A percentile compares a stretch with the other conserved stretches of the same genome.
Evolutionary conservation across 53 echinoderm and acorn worm species (phyloP).

Genomic region (Antedon mediterranea): DNA sequence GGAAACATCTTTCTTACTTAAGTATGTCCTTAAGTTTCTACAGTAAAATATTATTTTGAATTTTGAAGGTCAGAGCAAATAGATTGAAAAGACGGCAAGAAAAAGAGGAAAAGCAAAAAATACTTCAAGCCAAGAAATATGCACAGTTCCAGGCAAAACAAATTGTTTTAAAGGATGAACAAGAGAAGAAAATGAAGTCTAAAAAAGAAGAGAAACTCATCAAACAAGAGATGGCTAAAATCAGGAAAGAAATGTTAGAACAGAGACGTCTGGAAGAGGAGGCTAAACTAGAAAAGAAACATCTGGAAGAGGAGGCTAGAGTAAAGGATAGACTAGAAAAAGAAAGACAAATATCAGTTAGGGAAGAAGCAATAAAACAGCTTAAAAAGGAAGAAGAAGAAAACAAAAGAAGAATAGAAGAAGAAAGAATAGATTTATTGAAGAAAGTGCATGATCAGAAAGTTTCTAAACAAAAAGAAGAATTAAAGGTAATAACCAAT

Average conservation of each 20-base stretch:
- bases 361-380: background rate
- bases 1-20: too few relatives aligned
- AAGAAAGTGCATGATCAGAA: background rate
- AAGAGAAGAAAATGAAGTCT: constrained; percentile 29
- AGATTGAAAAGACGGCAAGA: constrained; percentile 59
- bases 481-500: constrained; percentile 20
- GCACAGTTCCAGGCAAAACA: constrained; percentile 70
- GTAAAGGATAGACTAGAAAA: constrained; percentile 39
- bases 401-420: constrained; percentile 35
- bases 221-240: constrained; percentile 71
- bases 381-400: constrained; percentile 32
- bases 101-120: constrained; percentile 20
- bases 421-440: constrained; percentile 7
- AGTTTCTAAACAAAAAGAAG: constrained; percentile 25
- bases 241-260: constrained; percentile 73
- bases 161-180: constrained; percentile 77
- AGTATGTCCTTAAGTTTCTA: too few relatives aligned
- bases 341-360: background rate
- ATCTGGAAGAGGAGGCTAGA: constrained; percentile 22
- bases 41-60: too few relatives aligned
- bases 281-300: constrained; percentile 17
- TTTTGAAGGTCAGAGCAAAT: constrained; percentile 82
- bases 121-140: constrained; percentile 33
- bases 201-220: constrained; percentile 65
- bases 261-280: constrained; percentile 50